phyloP scores from a whole-genome alignment of 2,888 invertebrate genomes.

The Iselma pallidipennis region DNA sequence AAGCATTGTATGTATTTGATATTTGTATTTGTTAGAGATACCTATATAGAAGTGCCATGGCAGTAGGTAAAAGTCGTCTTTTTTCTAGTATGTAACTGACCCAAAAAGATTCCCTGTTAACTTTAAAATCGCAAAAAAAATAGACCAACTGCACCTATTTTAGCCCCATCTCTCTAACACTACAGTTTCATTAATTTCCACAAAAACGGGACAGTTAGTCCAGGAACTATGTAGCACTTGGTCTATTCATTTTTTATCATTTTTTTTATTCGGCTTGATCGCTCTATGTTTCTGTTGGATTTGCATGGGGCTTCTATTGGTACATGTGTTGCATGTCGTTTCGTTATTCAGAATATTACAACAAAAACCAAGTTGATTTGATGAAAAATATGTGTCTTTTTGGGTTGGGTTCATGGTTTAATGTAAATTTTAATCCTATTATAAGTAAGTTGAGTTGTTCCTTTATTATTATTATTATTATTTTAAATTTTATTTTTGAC shows the following conservation, averaged over 20 bases:
- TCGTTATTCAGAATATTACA: conserved; percentile 22
- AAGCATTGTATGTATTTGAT: conserved; percentile 53
- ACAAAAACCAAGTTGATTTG: conserved; percentile 17
- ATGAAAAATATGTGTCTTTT: conserved; percentile 48
- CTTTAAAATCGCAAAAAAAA: background rate
- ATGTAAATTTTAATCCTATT: conserved; percentile 28
- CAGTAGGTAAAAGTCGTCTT: conserved; percentile 49
- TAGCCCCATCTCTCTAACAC: background rate
- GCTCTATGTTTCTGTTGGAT: conserved; percentile 46
- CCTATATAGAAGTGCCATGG: conserved; percentile 51
- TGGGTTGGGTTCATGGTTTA: conserved; percentile 50
- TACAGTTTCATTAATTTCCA: background rate
- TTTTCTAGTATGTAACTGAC: conserved; percentile 56
- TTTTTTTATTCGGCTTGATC: conserved; percentile 8
- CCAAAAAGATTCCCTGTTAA: conserved; percentile 51
- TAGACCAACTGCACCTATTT: background rate
- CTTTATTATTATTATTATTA: conserved; percentile 19
- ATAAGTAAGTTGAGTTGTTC: conserved; percentile 13
- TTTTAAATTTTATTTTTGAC: conserved; percentile 19
- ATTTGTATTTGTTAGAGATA: conserved; percentile 47
- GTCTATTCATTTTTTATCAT: conserved; percentile 29
- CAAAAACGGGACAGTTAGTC: too few species aligned
- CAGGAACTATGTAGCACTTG: conserved; percentile 3
- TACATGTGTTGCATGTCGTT: conserved; percentile 48
- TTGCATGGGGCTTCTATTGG: conserved; percentile 50